Evolutionary conservation across 2,797 vertebrate genomes (phyloP).

Genomic region (Neopelma chrysocephalum): DNA sequence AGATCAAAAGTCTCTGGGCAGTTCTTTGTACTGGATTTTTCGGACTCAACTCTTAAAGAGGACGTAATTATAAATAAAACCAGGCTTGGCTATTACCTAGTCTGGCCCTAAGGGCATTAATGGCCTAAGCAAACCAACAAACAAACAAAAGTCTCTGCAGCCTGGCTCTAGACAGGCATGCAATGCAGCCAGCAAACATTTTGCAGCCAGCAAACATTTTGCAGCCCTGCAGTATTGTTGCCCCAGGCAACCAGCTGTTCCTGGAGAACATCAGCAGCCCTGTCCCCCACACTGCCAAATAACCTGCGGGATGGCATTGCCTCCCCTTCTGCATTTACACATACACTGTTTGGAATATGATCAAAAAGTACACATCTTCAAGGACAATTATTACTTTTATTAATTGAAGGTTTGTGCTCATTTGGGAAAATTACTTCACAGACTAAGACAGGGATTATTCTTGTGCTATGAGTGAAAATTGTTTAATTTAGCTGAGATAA

Average conservation of each 20-base stretch:
- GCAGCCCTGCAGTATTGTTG: neutral
- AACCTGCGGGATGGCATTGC: neutral
- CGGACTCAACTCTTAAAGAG: neutral
- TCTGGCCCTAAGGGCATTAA: neutral
- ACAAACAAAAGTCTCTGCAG: neutral
- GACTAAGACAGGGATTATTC: neutral
- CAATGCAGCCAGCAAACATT: neutral
- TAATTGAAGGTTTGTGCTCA: neutral
- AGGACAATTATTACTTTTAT: neutral
- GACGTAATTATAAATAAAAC: neutral
- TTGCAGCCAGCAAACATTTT: neutral
- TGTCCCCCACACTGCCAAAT: neutral
- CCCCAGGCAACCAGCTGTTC: neutral
- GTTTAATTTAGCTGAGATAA: neutral
- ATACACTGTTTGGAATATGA: neutral
- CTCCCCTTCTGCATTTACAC: neutral
- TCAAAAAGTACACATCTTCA: neutral
- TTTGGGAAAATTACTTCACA: neutral
- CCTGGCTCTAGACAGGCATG: neutral
- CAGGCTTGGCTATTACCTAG: neutral
- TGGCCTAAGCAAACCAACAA: neutral
- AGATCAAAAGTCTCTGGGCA: no score
- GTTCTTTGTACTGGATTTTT: no score
- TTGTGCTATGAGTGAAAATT: neutral
- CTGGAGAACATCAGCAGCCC: neutral